Evolutionary conservation across 2,797 vertebrate genomes (phyloP), one percentile per base, ranked within the genome.

Genomic region (Odontamblyopus lacepedii): DNA sequence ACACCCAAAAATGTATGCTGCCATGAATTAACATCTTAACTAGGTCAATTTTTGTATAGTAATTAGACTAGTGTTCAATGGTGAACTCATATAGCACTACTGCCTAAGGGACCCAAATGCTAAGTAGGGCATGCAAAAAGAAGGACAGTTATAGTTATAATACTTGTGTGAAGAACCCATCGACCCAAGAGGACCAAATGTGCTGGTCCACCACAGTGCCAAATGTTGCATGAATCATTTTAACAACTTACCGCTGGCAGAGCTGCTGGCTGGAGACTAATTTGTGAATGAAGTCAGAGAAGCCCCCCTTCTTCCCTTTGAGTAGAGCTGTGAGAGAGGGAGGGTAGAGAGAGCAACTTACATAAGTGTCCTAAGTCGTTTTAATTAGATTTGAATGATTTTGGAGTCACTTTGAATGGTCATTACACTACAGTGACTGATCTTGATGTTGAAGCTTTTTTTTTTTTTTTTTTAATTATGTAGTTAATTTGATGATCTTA

Each of bases 271-370:
- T 88, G 70, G 91, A 88, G 32, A 87, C 86, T 65, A 88, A 62
- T 80, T 91, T 95, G 60, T 91, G 90, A 53, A 93, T 76, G 69
- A 94, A 87, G 73, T 93, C 86, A 69, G 82, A 86, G 72, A 94
- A 89, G 70, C 83, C 82, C 55, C 71, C 78, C 88, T 90, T 95
- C 77, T 89, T 94, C n/a, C 87, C 93, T 67, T 94, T 95, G 70
- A 95, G 91, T 76, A 94, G 84, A 84, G 85, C 94, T 94, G 85
- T 30, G 67, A 81, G 18, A 81, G 65, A 85, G 16, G 3, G 44
- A 53, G 61, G 16, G 13, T 13, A 61, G 30, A 67, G n/a, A 3
- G 62, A 56, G 27, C 6, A 12, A 2, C 55, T 88, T 85, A 81
- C 73, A 82, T 80, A 80, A 86, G 70, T 73, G 60, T 13, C 30